Evolutionary conservation across 1,140 invertebrate species (phyloP).

Genomic region (Diplogasteroides magnus): DNA sequence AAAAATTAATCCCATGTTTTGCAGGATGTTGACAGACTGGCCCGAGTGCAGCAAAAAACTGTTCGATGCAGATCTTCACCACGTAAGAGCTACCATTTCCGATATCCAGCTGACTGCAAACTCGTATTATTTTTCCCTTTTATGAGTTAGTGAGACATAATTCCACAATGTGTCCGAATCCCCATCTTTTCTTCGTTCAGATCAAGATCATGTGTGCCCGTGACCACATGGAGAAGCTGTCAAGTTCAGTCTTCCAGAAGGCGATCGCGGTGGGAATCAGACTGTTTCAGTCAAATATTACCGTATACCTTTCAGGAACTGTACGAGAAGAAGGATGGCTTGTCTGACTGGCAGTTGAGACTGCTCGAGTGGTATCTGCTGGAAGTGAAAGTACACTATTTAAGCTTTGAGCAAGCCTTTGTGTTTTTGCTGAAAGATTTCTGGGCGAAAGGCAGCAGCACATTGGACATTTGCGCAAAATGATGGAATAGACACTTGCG

Average conservation of each 20-base stretch:
- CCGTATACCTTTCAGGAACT: conserved; percentile 24
- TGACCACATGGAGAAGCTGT: conserved; percentile 43
- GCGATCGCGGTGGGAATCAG: conserved; percentile 30
- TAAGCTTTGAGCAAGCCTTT: not conserved
- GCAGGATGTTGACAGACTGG: conserved; percentile 54
- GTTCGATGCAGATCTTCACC: conserved; percentile 46
- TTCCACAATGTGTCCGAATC: too few species aligned
- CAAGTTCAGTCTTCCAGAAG: conserved; percentile 33
- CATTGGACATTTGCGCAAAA: too few species aligned
- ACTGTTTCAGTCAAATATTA: not conserved
- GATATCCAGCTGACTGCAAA: too few species aligned
- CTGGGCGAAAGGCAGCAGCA: too few species aligned
- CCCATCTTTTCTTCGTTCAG: too few species aligned
- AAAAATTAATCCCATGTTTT: too few species aligned
- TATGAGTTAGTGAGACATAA: too few species aligned
- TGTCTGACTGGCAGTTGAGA: conserved; percentile 42
- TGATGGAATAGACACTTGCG: too few species aligned
- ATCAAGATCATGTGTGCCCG: conserved; percentile 43
- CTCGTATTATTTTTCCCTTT: too few species aligned
- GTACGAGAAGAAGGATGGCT: conserved; percentile 35
- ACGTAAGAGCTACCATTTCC: conserved; percentile 26
- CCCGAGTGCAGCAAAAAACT: conserved; percentile 37
- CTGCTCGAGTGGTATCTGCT: conserved; percentile 46
- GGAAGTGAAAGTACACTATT: conserved; percentile 8
- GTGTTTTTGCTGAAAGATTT: too few species aligned